phyloP scores from a whole-genome alignment of 2,888 invertebrate genomes.

The Patella ulyssiponensis region DNA sequence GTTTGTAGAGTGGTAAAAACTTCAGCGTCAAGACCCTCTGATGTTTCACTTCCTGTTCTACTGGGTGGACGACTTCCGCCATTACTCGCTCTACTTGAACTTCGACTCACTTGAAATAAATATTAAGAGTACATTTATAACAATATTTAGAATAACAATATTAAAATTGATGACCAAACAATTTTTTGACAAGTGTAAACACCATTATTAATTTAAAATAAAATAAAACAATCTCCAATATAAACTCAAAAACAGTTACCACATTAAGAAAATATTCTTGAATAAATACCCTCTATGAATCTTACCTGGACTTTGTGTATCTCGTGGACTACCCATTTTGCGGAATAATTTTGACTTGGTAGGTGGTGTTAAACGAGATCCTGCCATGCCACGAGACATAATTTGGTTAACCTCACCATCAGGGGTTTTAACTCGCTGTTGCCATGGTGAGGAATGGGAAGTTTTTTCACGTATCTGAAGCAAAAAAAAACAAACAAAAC shows the following conservation, averaged over 20 bases:
- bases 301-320: constrained; percentile 55
- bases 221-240: too few relatives aligned
- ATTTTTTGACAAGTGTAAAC: too few relatives aligned
- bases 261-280: too few relatives aligned
- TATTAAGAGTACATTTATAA: neutral
- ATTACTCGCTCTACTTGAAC: constrained; percentile 85
- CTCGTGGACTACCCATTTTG: constrained; percentile 49
- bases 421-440: constrained; percentile 58
- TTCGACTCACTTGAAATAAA: constrained; percentile 49
- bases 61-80: constrained; percentile 85
- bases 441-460: constrained; percentile 63
- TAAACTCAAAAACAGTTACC: too few relatives aligned
- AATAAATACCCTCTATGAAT: neutral
- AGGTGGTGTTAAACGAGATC: constrained; percentile 45
- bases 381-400: constrained; percentile 51
- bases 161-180: too few relatives aligned
- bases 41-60: constrained; percentile 87
- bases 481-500: constrained; percentile 17
- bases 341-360: constrained; percentile 37
- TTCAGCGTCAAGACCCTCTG: constrained; percentile 63
- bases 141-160: neutral
- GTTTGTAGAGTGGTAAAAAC: constrained; percentile 68
- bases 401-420: constrained; percentile 69
- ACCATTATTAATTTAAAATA: too few relatives aligned
- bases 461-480: constrained; percentile 67